Conservation (phyloP, 1,140 invertebrate species). For the Lepidurus arcticus region DNA sequence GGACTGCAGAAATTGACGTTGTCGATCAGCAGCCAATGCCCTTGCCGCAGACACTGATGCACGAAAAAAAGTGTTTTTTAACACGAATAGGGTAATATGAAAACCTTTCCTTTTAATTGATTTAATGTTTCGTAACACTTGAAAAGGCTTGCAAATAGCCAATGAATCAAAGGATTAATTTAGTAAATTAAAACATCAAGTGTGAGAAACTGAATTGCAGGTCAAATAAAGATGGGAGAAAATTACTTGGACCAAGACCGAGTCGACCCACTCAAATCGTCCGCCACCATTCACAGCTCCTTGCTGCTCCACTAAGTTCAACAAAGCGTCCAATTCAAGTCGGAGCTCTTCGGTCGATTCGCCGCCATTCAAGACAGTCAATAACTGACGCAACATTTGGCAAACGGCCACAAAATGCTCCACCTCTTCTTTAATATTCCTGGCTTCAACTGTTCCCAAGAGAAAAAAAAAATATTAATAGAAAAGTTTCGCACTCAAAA, state of each 20-base stretch:
- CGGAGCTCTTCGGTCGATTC: conserved; percentile 41
- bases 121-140: too few relatives aligned
- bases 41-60: conserved; percentile 62
- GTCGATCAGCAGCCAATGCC: conserved; percentile 88
- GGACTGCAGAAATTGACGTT: conserved; percentile 96
- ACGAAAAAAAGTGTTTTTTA: not conserved
- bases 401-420: conserved; percentile 36
- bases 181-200: too few relatives aligned
- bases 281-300: conserved; percentile 62
- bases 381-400: conserved; percentile 34
- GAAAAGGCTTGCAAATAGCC: too few relatives aligned
- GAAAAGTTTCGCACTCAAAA: not conserved
- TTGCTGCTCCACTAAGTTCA: conserved; percentile 28
- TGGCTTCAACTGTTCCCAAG: not conserved
- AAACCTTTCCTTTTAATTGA: too few relatives aligned
- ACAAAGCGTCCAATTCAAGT: conserved; percentile 43
- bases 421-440: conserved; percentile 32
- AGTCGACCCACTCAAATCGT: conserved; percentile 97
- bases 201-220: too few relatives aligned
- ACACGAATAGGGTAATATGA: not conserved
- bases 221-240: conserved; percentile 5
- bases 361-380: conserved; percentile 33
- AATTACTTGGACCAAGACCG: conserved; percentile 74
- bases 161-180: too few relatives aligned
- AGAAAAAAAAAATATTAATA: not conserved